Percentiles rank a stretch among this genome's conserved stretches.
These are phyloP conservation scores for Pantala flavescens DNA, from an alignment of 1,140 invertebrate genomes.

Conservation along the genomic window DNA sequence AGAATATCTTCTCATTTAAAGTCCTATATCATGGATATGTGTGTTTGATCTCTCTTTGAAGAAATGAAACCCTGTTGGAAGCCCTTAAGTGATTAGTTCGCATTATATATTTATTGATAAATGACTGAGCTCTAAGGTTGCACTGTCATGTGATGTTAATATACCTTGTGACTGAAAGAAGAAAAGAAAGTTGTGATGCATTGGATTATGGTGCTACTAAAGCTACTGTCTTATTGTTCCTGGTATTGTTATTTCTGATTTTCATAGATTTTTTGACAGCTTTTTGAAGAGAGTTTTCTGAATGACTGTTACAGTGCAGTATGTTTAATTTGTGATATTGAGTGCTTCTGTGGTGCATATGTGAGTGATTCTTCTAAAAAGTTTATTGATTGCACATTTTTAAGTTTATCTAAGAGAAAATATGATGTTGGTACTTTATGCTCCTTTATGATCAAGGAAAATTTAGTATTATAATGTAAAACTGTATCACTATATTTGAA, in stretches of 20 bases:
- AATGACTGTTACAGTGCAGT: background rate
- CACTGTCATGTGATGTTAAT: background rate
- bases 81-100: too few relatives aligned
- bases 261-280: background rate
- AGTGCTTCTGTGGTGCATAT: background rate
- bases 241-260: background rate
- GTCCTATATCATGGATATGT: too few relatives aligned
- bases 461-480: background rate
- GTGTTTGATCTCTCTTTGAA: background rate
- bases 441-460: background rate
- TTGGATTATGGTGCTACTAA: background rate
- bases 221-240: slow-evolving; percentile 1
- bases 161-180: background rate
- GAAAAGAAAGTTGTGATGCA: background rate
- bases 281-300: background rate
- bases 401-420: background rate
- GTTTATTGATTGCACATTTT: background rate
- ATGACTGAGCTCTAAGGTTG: background rate
- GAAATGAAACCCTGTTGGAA: background rate
- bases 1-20: too few relatives aligned
- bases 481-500: background rate
- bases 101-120: background rate
- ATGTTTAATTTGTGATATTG: slow-evolving; percentile 8
- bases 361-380: background rate
- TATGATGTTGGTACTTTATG: background rate